A percentile compares a stretch with the other conserved stretches of the same genome.
phyloP scores from a whole-genome alignment of 2,113 vertebrate genomes.

The Spermophilus dauricus region DNA sequence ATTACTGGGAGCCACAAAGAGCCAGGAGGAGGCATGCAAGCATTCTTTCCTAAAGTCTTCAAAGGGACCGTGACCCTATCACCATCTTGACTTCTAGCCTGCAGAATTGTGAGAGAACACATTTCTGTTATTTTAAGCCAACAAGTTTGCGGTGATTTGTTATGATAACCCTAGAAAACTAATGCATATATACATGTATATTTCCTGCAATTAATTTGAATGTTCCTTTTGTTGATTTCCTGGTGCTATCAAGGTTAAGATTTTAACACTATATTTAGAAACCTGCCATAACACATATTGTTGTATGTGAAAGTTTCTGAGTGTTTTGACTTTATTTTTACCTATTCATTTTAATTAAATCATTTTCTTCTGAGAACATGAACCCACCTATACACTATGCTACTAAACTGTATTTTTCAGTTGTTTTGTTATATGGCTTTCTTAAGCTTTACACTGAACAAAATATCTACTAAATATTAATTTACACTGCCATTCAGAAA shows the following conservation, averaged over 20 bases:
- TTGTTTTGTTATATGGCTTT: constrained; percentile 17
- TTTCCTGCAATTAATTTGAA: background rate
- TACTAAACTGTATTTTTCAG: background rate
- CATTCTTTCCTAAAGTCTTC: background rate
- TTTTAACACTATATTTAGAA: constrained; percentile 61
- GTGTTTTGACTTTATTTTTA: constrained; percentile 5
- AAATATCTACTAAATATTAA: background rate
- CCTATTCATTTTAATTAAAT: constrained; percentile 38
- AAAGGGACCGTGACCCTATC: background rate
- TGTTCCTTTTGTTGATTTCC: background rate
- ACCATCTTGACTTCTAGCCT: background rate
- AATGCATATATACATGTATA: background rate
- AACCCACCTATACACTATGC: background rate
- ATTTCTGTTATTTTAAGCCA: background rate
- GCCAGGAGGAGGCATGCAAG: background rate
- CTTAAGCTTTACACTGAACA: constrained; percentile 16
- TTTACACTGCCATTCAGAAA: background rate
- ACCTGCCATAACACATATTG: constrained; percentile 39
- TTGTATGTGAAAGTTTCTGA: constrained; percentile 3
- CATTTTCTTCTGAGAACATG: background rate
- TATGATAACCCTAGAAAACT: background rate
- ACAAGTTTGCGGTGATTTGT: background rate
- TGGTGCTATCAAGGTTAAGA: background rate
- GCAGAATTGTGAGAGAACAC: background rate
- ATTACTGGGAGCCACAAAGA: background rate